These are phyloP conservation scores for Phytoseiulus persimilis DNA, from an alignment of 2,888 invertebrate species.

Conservation along the genomic window DNA sequence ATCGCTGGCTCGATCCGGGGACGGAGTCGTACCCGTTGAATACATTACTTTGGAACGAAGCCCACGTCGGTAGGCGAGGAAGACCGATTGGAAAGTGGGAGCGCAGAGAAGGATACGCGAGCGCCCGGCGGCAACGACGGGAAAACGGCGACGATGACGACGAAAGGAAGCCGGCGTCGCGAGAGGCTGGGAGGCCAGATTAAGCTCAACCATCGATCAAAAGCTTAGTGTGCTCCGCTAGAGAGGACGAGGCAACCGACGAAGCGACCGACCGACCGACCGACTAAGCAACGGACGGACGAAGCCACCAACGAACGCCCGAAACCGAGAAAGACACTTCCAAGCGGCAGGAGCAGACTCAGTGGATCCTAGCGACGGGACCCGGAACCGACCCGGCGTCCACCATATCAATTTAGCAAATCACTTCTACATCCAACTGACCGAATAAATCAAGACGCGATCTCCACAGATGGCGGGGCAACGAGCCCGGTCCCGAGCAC, in stretches of 20 bases:
- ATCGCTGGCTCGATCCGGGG: neutral
- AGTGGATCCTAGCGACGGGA: neutral
- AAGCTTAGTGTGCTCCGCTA: neutral
- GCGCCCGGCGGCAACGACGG: neutral
- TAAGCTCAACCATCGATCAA: slow-evolving; percentile 5
- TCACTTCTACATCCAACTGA: neutral
- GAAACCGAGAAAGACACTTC: neutral
- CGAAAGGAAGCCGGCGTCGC: neutral
- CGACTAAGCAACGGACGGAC: neutral
- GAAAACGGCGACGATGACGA: neutral
- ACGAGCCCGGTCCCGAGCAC: neutral
- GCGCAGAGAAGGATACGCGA: neutral
- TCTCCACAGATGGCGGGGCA: neutral
- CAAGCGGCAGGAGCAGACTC: neutral
- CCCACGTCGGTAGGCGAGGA: neutral
- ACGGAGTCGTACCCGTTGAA: neutral
- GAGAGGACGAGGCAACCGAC: neutral
- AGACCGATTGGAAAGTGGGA: neutral
- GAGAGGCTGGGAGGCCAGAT: neutral
- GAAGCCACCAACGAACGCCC: neutral
- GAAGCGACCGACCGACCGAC: no score
- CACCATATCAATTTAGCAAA: neutral
- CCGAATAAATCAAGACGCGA: neutral
- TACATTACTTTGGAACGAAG: neutral
- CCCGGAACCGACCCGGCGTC: neutral